A percentile compares a stretch with the other conserved stretches of the same genome.
phyloP scores from a whole-genome alignment of 30 jellyfish, hydroid and myxozoan genomes.

The Chrysaora quinquecirrha region DNA sequence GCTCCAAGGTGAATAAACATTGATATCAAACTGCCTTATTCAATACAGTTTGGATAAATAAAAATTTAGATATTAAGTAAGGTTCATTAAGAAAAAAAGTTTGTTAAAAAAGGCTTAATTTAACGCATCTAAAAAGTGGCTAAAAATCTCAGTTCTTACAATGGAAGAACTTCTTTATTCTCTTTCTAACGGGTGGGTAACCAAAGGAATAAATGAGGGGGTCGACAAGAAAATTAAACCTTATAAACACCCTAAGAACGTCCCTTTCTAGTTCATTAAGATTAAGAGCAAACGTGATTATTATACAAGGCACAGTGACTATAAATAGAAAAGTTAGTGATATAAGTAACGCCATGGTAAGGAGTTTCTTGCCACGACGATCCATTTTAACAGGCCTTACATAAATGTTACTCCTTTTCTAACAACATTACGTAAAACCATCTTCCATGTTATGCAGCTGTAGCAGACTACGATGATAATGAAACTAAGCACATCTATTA shows the following conservation, averaged over 20 bases:
- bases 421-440: neutral
- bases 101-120: too few relatives aligned
- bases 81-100: too few relatives aligned
- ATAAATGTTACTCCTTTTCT: neutral
- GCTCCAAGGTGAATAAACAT: too few relatives aligned
- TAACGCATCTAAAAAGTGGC: too few relatives aligned
- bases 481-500: neutral
- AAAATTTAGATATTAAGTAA: too few relatives aligned
- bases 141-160: too few relatives aligned
- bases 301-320: neutral
- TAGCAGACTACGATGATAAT: neutral
- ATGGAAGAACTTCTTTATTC: neutral
- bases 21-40: too few relatives aligned
- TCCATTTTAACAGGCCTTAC: neutral
- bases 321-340: neutral
- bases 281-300: neutral
- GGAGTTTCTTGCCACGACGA: neutral
- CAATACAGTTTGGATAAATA: too few relatives aligned
- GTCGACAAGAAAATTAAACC: neutral
- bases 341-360: neutral
- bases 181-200: neutral
- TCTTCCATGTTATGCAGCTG: neutral
- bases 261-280: neutral
- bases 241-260: neutral
- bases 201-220: neutral